Percentiles rank a stretch among this genome's conserved stretches.
Evolutionary conservation across 2,888 invertebrate genomes (phyloP).

Genomic region (Camponotus fellah): DNA sequence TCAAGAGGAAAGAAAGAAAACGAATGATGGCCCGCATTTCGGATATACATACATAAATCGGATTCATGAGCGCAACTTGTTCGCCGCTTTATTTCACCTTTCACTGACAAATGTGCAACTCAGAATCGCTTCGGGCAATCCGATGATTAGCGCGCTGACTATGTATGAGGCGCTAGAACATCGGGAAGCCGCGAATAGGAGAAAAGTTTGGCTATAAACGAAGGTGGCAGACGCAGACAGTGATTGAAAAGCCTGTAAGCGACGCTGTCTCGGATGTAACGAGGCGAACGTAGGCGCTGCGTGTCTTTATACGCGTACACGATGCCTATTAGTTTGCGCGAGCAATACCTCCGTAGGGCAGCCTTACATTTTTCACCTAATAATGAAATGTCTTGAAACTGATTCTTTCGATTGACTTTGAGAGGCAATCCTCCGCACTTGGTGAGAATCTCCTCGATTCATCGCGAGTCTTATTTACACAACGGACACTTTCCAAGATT

Average conservation of each 20-base stretch:
- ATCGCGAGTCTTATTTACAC: background rate
- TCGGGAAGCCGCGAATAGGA: conserved; percentile 68
- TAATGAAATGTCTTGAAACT: conserved; percentile 49
- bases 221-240: conserved; percentile 76
- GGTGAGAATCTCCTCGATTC: background rate
- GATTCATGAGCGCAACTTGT: conserved; percentile 42
- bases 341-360: conserved; percentile 29
- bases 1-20: conserved; percentile 20
- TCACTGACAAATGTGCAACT: conserved; percentile 52
- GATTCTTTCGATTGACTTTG: conserved; percentile 43
- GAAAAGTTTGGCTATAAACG: conserved; percentile 73
- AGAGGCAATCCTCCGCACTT: conserved; percentile 13
- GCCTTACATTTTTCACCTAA: conserved; percentile 28
- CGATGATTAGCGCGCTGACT: conserved; percentile 60
- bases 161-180: conserved; percentile 58
- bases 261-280: conserved; percentile 71
- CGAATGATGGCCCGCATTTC: conserved; percentile 32
- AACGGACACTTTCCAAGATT: background rate
- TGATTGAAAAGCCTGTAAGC: conserved; percentile 79
- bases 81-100: conserved; percentile 53
- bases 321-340: conserved; percentile 43
- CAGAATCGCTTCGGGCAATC: conserved; percentile 34
- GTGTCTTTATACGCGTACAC: conserved; percentile 38
- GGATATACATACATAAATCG: conserved; percentile 33
- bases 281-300: conserved; percentile 66